phyloP scores from a whole-genome alignment of 2,888 invertebrate species.

The Aspidiotus rigidus region DNA sequence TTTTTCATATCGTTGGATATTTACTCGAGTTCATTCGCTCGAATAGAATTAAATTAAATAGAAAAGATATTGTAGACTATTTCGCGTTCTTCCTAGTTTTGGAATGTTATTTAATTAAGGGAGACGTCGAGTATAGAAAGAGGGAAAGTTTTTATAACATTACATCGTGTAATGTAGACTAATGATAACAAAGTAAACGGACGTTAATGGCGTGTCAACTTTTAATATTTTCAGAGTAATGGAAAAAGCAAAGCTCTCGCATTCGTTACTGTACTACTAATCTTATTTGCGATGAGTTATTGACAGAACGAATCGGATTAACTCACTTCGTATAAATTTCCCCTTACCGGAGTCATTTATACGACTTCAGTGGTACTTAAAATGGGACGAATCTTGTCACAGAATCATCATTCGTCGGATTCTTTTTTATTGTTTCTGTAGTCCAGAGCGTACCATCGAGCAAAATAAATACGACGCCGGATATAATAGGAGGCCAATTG shows the following conservation, averaged over 20 bases:
- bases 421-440: no score
- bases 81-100: slow-evolving; percentile 16
- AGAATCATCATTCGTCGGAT: no score
- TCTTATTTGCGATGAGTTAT: slow-evolving; percentile 35
- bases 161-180: slow-evolving; percentile 34
- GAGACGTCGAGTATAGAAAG: slow-evolving; percentile 15
- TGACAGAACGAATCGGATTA: slow-evolving; percentile 35
- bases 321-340: slow-evolving; percentile 31
- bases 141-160: slow-evolving; percentile 13
- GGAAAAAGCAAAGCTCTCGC: slow-evolving; percentile 30
- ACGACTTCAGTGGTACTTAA: slow-evolving; percentile 24
- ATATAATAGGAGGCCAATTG: no score
- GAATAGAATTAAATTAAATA: slow-evolving; percentile 25
- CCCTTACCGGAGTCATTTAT: slow-evolving; percentile 28
- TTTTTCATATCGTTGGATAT: background rate
- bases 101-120: slow-evolving; percentile 33
- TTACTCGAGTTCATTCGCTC: background rate
- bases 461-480: no score
- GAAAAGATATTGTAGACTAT: background rate
- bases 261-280: slow-evolving; percentile 28
- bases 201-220: slow-evolving; percentile 34
- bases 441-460: no score
- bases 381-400: background rate
- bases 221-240: slow-evolving; percentile 32
- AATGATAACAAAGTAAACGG: slow-evolving; percentile 34